Conservation (phyloP, 1,140 invertebrate genomes). For the Belonocnema kinseyi region DNA sequence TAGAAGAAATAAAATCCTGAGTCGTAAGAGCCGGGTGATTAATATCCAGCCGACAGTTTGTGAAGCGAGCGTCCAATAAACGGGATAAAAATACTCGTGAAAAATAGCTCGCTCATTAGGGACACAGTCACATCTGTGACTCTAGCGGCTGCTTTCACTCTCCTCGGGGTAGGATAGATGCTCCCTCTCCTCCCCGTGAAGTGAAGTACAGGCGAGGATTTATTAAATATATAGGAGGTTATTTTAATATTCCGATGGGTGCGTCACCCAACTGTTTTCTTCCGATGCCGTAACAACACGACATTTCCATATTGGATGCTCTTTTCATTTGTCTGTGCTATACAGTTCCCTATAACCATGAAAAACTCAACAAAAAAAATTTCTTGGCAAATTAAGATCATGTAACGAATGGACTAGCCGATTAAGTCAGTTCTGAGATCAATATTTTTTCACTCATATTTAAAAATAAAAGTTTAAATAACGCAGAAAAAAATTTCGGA, state of each 20-base stretch:
- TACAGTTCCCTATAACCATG: too few relatives aligned
- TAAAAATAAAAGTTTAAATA: too few relatives aligned
- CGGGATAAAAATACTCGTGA: constrained; percentile 77
- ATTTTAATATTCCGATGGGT: constrained; percentile 73
- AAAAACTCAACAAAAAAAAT: too few relatives aligned
- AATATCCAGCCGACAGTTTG: constrained; percentile 76
- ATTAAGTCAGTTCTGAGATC: too few relatives aligned
- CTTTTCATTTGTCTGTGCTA: too few relatives aligned
- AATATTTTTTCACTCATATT: too few relatives aligned
- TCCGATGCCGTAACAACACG: constrained; percentile 9
- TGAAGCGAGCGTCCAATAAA: constrained; percentile 76
- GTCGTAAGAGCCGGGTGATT: constrained; percentile 73
- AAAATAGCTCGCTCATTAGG: constrained; percentile 77
- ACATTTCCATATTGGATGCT: too few relatives aligned
- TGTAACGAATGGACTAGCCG: too few relatives aligned
- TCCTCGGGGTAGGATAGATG: constrained; percentile 34
- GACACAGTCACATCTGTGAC: constrained; percentile 75
- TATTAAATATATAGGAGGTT: constrained; percentile 74
- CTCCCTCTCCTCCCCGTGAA: background rate
- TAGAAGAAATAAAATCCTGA: constrained; percentile 71
- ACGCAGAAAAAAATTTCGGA: too few relatives aligned
- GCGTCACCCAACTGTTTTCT: constrained; percentile 69
- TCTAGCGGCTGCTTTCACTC: constrained; percentile 40
- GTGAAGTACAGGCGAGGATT: constrained; percentile 57
- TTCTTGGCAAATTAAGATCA: too few relatives aligned